Percentiles rank a stretch among this genome's conserved stretches.
Conservation (phyloP, 2,797 vertebrate species). For the Nyctalus aviator region DNA sequence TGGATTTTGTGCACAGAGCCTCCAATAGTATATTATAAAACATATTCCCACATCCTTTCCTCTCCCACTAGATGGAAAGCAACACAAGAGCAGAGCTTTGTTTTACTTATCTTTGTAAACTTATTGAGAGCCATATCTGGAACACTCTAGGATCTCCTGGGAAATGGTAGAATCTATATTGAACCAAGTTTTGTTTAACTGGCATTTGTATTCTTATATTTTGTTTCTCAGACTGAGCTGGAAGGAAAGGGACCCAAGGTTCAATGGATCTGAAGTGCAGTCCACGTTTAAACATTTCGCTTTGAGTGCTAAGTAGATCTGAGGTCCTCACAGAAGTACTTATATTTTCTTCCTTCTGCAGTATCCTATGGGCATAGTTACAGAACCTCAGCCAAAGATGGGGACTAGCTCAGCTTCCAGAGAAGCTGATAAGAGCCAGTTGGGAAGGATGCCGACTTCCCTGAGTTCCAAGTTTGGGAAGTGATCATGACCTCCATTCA, state of each 20-base stretch:
- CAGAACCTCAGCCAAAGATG: no score
- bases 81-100: background rate
- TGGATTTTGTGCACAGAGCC: no score
- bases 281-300: background rate
- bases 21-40: background rate
- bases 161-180: background rate
- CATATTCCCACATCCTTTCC: background rate
- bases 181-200: background rate
- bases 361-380: no score
- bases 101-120: slow-evolving; percentile 8
- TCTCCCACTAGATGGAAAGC: background rate
- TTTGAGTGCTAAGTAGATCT: background rate
- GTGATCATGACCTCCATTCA: background rate
- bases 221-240: background rate
- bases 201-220: background rate
- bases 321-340: background rate
- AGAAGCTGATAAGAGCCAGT: no score
- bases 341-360: background rate
- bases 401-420: no score
- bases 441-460: background rate
- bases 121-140: background rate
- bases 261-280: background rate
- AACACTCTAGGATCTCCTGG: background rate
- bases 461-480: background rate
- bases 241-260: background rate